Conservation (phyloP, 2,113 vertebrate species). For the Ictalurus furcatus region DNA sequence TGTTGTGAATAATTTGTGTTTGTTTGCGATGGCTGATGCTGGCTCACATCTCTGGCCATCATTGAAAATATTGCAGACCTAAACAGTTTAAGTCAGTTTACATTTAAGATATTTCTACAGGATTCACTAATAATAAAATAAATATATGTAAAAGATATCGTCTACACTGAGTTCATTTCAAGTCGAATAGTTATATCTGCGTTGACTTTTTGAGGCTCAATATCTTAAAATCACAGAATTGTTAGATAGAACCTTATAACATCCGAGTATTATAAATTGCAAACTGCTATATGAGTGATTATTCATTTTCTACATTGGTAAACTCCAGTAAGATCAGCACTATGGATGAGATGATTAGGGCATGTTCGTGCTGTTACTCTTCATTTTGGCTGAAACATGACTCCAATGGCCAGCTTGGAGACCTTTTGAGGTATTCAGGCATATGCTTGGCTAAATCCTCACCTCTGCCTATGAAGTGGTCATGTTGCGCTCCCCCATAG, state of each 20-base stretch:
- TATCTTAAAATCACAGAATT: background rate
- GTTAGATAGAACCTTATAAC: background rate
- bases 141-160: background rate
- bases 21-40: background rate
- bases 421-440: conserved; percentile 35
- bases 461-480: conserved; percentile 31
- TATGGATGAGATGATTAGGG: conserved; percentile 4
- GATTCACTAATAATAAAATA: background rate
- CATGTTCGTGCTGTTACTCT: background rate
- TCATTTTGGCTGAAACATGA: conserved; percentile 34
- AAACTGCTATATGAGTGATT: background rate
- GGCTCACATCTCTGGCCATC: background rate
- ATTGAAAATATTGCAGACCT: background rate
- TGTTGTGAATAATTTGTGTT: background rate
- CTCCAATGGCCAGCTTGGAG: conserved; percentile 5
- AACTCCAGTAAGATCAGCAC: background rate
- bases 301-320: background rate
- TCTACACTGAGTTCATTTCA: background rate
- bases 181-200: background rate
- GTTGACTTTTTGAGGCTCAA: background rate
- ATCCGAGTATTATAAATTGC: background rate
- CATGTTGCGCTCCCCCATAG: conserved; percentile 2
- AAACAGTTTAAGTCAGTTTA: background rate
- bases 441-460: conserved; percentile 41
- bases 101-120: background rate